These are phyloP conservation scores for Takifugu flavidus DNA, from an alignment of 2,113 vertebrate genomes.

Conservation along the genomic window DNA sequence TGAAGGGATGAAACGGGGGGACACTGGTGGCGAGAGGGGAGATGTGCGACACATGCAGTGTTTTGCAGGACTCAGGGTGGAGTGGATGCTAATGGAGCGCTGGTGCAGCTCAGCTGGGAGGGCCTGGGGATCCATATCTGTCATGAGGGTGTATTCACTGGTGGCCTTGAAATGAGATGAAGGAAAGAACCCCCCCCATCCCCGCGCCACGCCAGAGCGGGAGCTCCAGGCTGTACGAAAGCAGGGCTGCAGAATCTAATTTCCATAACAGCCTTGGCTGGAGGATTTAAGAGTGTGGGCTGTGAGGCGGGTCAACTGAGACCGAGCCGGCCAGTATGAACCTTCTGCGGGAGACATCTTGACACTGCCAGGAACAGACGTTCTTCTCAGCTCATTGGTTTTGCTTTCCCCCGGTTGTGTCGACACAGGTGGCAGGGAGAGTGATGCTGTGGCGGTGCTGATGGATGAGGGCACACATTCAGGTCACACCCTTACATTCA, in stretches of 20 bases:
- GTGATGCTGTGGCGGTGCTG: background rate
- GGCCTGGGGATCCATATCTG: slow-evolving; percentile 44
- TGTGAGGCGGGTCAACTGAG: slow-evolving; percentile 16
- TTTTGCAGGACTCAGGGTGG: slow-evolving; percentile 46
- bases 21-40: slow-evolving; percentile 6
- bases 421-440: slow-evolving; percentile 5
- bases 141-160: slow-evolving; percentile 45
- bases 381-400: background rate
- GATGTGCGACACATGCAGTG: slow-evolving; percentile 46
- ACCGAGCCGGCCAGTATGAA: slow-evolving; percentile 14
- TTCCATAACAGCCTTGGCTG: slow-evolving; percentile 35
- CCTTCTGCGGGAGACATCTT: slow-evolving; percentile 9
- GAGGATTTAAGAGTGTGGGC: slow-evolving; percentile 12
- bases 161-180: slow-evolving; percentile 36
- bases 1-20: slow-evolving; percentile 28
- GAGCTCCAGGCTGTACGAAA: slow-evolving; percentile 8
- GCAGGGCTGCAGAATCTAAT: slow-evolving; percentile 33
- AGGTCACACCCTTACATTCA: slow-evolving; percentile 12
- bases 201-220: slow-evolving; percentile 12
- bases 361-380: slow-evolving; percentile 11
- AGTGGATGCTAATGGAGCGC: slow-evolving; percentile 47
- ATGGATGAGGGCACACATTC: slow-evolving; percentile 7
- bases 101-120: slow-evolving; percentile 24
- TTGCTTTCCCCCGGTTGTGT: background rate
- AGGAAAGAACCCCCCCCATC: slow-evolving; percentile 7